Evolutionary conservation across 2,113 vertebrate genomes (phyloP).

Genomic region (Cavia aperea): DNA sequence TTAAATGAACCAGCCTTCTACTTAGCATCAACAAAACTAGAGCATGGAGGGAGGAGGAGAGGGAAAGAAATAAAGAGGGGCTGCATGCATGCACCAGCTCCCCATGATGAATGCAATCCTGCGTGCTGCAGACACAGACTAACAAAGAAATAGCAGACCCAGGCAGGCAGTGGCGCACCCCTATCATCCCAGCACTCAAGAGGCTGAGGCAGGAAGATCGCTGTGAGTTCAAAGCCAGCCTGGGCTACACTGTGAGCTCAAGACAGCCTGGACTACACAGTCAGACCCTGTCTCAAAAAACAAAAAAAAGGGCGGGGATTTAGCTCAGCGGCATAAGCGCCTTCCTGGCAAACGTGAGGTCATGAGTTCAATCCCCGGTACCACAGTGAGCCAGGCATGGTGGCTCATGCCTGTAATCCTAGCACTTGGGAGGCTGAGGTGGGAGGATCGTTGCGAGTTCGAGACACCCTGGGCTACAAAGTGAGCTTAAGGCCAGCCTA

Average conservation of each 20-base stretch:
- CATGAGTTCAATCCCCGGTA: too few relatives aligned
- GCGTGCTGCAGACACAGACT: not conserved
- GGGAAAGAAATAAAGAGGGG: too few relatives aligned
- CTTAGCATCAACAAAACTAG: not conserved
- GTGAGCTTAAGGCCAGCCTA: not conserved
- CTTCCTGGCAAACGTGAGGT: too few relatives aligned
- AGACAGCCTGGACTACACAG: not conserved
- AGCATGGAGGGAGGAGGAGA: too few relatives aligned
- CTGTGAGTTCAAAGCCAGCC: not conserved
- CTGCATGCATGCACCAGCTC: not conserved
- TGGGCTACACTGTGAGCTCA: not conserved
- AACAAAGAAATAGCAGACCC: not conserved
- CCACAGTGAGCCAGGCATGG: too few relatives aligned
- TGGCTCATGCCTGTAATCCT: not conserved
- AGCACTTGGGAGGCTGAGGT: not conserved
- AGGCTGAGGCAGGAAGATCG: not conserved
- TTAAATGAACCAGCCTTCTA: too few relatives aligned
- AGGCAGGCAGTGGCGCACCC: not conserved
- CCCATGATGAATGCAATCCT: too few relatives aligned
- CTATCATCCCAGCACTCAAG: not conserved
- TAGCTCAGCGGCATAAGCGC: too few relatives aligned
- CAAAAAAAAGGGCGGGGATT: not conserved
- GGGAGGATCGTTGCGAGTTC: not conserved
- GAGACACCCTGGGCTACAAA: not conserved
- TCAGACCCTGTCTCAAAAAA: not conserved